Evolutionary conservation across 2,113 vertebrate genomes (phyloP).

Genomic region (Mesoclemmys tuberculata): DNA sequence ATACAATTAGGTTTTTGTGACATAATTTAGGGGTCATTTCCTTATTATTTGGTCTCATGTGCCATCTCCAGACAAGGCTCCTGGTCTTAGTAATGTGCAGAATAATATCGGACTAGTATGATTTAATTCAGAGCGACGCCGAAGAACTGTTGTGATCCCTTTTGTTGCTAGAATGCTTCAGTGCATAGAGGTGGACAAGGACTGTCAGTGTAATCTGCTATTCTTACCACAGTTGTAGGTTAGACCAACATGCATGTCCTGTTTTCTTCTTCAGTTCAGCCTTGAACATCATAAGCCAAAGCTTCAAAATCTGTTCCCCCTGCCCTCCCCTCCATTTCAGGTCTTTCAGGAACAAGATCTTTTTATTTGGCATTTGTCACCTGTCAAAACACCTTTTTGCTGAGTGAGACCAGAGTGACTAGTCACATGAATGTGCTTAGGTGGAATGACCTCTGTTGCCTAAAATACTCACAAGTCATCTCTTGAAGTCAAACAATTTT

Average conservation of each 20-base stretch:
- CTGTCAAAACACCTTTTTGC: neutral
- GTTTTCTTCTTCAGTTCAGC: neutral
- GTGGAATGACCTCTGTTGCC: neutral
- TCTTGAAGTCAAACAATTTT: neutral
- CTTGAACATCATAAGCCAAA: neutral
- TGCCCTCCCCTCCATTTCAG: neutral
- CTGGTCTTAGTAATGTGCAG: neutral
- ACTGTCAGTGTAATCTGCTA: neutral
- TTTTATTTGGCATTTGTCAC: conserved; percentile 25
- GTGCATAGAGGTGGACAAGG: neutral
- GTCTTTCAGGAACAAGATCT: neutral
- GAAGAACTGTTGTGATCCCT: neutral
- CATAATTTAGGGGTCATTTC: neutral
- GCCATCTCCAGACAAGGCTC: neutral
- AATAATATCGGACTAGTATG: neutral
- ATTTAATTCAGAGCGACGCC: neutral
- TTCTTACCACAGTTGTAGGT: neutral
- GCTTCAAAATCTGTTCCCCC: neutral
- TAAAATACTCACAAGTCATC: neutral
- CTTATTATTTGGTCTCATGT: neutral
- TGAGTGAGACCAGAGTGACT: conserved; percentile 8
- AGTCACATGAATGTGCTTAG: conserved; percentile 34
- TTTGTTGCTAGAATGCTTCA: neutral
- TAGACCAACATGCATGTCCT: neutral
- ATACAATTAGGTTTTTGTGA: neutral